Percentiles rank a stretch among this genome's conserved stretches.
Evolutionary conservation across 2,888 invertebrate species (phyloP).

Genomic region (Sinentomon sp.): DNA sequence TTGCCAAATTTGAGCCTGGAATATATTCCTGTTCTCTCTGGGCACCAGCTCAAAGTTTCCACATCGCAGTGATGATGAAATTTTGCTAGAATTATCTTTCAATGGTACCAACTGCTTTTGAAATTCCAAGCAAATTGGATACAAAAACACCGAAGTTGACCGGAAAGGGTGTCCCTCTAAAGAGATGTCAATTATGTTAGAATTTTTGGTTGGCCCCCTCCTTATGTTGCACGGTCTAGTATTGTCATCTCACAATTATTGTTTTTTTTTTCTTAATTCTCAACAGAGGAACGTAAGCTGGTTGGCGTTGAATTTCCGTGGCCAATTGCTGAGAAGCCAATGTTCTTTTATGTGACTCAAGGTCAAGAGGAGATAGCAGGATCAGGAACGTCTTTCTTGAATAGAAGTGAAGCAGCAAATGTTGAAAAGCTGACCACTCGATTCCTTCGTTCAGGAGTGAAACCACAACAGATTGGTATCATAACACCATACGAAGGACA

Average conservation of each 20-base stretch:
- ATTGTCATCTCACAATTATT: slow-evolving; percentile 1
- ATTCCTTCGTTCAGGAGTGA: slow-evolving; percentile 76
- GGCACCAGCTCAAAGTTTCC: too few relatives aligned
- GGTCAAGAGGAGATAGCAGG: slow-evolving; percentile 98
- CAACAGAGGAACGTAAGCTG: slow-evolving; percentile 54
- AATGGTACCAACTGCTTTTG: too few relatives aligned
- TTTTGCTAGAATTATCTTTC: too few relatives aligned
- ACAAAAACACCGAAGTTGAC: too few relatives aligned
- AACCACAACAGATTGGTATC: slow-evolving; percentile 93
- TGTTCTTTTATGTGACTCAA: slow-evolving; percentile 95
- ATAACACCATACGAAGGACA: slow-evolving; percentile 99
- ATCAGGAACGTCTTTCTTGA: slow-evolving; percentile 91
- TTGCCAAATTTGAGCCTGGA: too few relatives aligned
- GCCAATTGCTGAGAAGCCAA: slow-evolving; percentile 85
- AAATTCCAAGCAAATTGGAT: too few relatives aligned
- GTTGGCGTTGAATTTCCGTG: slow-evolving; percentile 85
- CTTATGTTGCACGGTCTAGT: background rate
- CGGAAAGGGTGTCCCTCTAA: too few relatives aligned
- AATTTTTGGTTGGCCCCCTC: too few relatives aligned
- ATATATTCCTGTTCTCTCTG: too few relatives aligned
- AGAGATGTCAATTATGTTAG: too few relatives aligned
- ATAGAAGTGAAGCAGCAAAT: slow-evolving; percentile 91
- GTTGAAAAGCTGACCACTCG: slow-evolving; percentile 93
- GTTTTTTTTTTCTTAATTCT: slow-evolving; percentile 1
- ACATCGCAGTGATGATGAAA: too few relatives aligned